A percentile compares a stretch with the other conserved stretches of the same genome.
Conservation (phyloP, 2,888 invertebrate genomes). For the Chrysotoxum bicinctum region DNA sequence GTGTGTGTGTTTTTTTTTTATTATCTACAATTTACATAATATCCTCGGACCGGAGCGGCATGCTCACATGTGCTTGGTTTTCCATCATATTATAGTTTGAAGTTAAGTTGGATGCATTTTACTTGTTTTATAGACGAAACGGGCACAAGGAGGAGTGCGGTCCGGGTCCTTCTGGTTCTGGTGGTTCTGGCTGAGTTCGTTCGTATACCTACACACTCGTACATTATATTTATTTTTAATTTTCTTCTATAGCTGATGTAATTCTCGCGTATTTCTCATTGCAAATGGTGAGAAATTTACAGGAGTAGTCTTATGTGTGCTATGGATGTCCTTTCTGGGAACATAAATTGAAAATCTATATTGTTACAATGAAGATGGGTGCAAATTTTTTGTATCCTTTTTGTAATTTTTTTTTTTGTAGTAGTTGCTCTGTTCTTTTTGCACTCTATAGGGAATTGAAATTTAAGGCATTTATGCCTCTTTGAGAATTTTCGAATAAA, state of each 20-base stretch:
- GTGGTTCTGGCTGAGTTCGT: constrained; percentile 8
- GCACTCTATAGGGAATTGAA: constrained; percentile 28
- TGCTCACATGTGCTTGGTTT: constrained; percentile 6
- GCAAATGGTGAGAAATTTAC: constrained; percentile 38
- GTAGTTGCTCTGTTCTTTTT: neutral
- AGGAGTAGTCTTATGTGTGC: constrained; percentile 21
- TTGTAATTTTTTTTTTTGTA: neutral
- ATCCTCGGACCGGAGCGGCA: neutral
- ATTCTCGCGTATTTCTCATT: constrained; percentile 18
- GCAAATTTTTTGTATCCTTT: neutral
- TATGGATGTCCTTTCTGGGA: constrained; percentile 35
- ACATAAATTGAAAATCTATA: constrained; percentile 64
- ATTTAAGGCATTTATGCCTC: constrained; percentile 49
- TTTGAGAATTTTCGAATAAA: constrained; percentile 17
- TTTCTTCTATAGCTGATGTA: constrained; percentile 28
- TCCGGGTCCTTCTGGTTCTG: neutral
- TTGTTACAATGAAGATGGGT: constrained; percentile 16
- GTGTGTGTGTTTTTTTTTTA: neutral
- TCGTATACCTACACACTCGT: neutral
- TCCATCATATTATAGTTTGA: constrained; percentile 42
- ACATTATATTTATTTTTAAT: constrained; percentile 21
- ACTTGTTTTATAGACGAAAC: constrained; percentile 44
- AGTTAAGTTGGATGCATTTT: constrained; percentile 60
- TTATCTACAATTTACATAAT: neutral
- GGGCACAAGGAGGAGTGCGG: constrained; percentile 57